Evolutionary conservation across 2,113 vertebrate genomes (phyloP), one percentile per base, ranked within the genome.

Genomic region (Trematocara stigmaticum): DNA sequence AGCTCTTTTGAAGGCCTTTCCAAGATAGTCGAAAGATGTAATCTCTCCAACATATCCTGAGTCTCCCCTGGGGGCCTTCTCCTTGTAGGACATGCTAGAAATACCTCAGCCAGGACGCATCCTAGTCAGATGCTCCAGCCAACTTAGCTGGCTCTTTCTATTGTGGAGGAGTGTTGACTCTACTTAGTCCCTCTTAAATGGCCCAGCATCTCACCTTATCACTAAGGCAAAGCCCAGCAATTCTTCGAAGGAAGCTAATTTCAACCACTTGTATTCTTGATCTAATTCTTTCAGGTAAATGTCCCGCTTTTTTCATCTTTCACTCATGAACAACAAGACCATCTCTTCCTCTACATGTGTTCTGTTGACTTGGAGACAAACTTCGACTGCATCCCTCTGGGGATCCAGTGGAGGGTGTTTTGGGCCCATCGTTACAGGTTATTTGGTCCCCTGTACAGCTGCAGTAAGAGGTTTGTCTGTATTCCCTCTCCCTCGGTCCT

Each of bases 271-370:
- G 10, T 66, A 40, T 40, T 40, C 35, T 8, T 40, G 11, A 13
- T 66, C 61, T 66, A 40, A 66, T 66, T 40, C 2, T 66, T 66
- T 38, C 59, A 2, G 56, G 2, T 15, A 59, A 34, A 20, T 38
- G 10, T 35, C 34, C 34, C 2, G 0, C 59, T 38, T n/a, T 35
- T 0, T 38, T 66, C n/a, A 40, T 20, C 35, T 40, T 20, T 66
- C 2, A 66, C 61, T 40, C 61, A 40, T 40, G 61, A 2, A 40
- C 6, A 66, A 66, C 10, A 40, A 66, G 61, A 40, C 35, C 61
- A 40, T 40, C 11, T 66, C 35, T 66, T 23, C n/a, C 34, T 66
- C 35, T 66, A 40, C n/a, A 66, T 66, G 61, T 66, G 61, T 69
- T 69, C 38, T 42, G 0, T 23, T 23, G 64, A 66, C 35, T 0